phyloP scores from a whole-genome alignment of 2,888 invertebrate genomes.

The Actias luna region DNA sequence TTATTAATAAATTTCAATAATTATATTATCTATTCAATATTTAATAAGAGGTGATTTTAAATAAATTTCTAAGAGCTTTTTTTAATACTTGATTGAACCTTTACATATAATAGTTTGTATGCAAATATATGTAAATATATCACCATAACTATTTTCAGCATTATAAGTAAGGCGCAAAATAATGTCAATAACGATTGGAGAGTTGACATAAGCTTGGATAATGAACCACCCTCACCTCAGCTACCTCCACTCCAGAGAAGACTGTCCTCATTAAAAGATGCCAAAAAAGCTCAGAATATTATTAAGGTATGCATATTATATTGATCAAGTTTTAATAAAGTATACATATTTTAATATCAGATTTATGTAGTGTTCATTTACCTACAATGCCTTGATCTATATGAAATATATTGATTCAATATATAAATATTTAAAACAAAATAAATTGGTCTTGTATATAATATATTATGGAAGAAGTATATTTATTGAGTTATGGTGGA shows the following conservation, averaged over 20 bases:
- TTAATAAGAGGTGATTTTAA: too few relatives aligned
- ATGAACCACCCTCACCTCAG: slow-evolving; percentile 68
- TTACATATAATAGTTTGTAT: too few relatives aligned
- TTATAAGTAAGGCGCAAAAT: slow-evolving; percentile 63
- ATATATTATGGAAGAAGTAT: background rate
- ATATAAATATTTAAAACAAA: background rate
- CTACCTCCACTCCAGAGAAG: slow-evolving; percentile 74
- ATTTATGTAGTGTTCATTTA: too few relatives aligned
- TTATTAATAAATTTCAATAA: too few relatives aligned
- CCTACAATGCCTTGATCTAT: too few relatives aligned
- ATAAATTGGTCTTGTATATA: too few relatives aligned
- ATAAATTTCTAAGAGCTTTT: too few relatives aligned
- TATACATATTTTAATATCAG: too few relatives aligned
- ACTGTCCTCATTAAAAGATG: slow-evolving; percentile 76
- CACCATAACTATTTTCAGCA: slow-evolving; percentile 48
- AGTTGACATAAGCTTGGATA: slow-evolving; percentile 51
- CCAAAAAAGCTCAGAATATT: slow-evolving; percentile 66
- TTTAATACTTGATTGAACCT: too few relatives aligned
- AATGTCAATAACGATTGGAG: slow-evolving; percentile 53
- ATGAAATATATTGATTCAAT: background rate
- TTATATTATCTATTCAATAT: too few relatives aligned
- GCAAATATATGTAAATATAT: background rate
- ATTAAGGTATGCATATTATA: slow-evolving; percentile 51
- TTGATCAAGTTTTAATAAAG: background rate
- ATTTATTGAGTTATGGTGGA: background rate